These are phyloP conservation scores for Mellivora capensis DNA, from an alignment of 2,113 vertebrate genomes.

Conservation along the genomic window DNA sequence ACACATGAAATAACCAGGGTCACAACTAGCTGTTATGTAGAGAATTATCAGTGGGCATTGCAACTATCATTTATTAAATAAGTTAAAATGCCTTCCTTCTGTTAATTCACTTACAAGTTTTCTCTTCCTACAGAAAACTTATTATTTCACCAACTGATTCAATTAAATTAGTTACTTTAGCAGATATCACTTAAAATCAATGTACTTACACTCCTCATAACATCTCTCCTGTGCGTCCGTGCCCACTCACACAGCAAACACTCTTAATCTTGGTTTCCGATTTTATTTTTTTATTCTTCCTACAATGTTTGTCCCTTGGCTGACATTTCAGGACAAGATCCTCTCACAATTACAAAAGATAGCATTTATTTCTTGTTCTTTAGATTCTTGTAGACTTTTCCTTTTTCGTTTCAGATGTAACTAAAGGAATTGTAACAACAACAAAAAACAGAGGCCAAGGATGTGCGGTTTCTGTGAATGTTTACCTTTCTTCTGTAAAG, in stretches of 20 bases:
- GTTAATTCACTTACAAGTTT: neutral
- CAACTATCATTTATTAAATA: neutral
- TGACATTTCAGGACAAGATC: neutral
- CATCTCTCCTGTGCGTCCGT: neutral
- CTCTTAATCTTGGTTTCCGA: neutral
- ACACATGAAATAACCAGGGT: neutral
- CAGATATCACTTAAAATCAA: slow-evolving; percentile 13
- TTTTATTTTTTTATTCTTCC: neutral
- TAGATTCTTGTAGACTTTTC: neutral
- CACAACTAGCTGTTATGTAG: neutral
- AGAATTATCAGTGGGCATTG: neutral
- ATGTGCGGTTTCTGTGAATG: slow-evolving; percentile 16
- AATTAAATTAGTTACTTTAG: neutral
- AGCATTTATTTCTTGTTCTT: neutral
- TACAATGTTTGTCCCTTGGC: neutral
- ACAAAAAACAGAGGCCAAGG: slow-evolving; percentile 3
- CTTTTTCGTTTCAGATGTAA: slow-evolving; percentile 29
- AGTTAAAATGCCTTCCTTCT: neutral
- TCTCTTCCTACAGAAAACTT: neutral
- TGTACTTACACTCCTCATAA: neutral
- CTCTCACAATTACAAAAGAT: neutral
- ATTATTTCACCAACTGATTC: neutral
- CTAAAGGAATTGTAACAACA: neutral
- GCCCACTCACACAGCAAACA: neutral
- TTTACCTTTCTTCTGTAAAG: slow-evolving; percentile 29